These are phyloP conservation scores for Hirtodrosophila histrioides DNA, from an alignment of 2,888 invertebrate genomes.

Conservation along the genomic window DNA sequence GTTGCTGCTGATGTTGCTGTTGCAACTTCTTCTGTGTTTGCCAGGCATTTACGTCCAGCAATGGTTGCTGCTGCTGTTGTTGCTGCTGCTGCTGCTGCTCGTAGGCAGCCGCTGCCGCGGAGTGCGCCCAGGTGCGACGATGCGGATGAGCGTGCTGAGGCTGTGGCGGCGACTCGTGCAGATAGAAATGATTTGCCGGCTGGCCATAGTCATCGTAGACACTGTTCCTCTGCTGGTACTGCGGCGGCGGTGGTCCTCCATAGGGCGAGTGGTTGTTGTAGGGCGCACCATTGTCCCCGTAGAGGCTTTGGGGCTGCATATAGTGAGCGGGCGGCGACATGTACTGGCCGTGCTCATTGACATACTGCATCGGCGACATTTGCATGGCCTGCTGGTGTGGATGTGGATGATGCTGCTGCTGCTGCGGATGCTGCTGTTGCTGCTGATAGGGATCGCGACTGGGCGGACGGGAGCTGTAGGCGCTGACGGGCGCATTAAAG, in stretches of 20 bases:
- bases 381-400: slow-evolving; percentile 59
- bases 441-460: slow-evolving; percentile 84
- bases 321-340: slow-evolving; percentile 80
- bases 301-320: slow-evolving; percentile 75
- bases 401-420: slow-evolving; percentile 64
- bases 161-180: slow-evolving; percentile 87
- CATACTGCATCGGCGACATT: slow-evolving; percentile 82
- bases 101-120: slow-evolving; percentile 82
- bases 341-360: slow-evolving; percentile 84
- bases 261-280: slow-evolving; percentile 77
- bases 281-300: slow-evolving; percentile 84
- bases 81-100: slow-evolving; percentile 79
- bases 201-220: slow-evolving; percentile 86
- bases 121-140: slow-evolving; percentile 89
- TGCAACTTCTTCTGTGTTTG: slow-evolving; percentile 80
- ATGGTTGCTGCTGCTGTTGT: slow-evolving; percentile 76
- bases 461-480: slow-evolving; percentile 83
- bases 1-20: slow-evolving; percentile 72
- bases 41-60: slow-evolving; percentile 83
- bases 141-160: slow-evolving; percentile 83
- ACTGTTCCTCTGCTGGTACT: slow-evolving; percentile 84
- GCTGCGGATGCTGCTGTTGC: slow-evolving; percentile 71
- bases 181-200: slow-evolving; percentile 88
- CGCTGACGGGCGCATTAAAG: slow-evolving; percentile 78
- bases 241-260: slow-evolving; percentile 84